These are phyloP conservation scores for Poecilia latipinna DNA, from an alignment of 2,113 vertebrate species.

Conservation along the genomic window DNA sequence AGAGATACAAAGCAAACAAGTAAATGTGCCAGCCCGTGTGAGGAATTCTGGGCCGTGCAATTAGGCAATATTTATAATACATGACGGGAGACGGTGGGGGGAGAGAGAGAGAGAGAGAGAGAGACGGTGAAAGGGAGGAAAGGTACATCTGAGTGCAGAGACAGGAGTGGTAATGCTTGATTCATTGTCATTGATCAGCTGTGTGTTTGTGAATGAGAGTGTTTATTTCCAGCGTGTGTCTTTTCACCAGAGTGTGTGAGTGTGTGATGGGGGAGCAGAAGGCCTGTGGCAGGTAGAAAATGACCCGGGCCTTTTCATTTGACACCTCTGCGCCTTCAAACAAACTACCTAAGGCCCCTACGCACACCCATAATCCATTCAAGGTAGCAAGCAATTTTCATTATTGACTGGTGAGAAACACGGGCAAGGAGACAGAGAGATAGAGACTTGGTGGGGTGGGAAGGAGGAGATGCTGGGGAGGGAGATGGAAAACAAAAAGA, in stretches of 20 bases:
- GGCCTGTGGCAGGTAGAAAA: slow-evolving; percentile 75
- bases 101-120: neutral
- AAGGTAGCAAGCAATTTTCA: slow-evolving; percentile 83
- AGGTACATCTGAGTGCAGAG: slow-evolving; percentile 29
- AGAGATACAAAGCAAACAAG: slow-evolving; percentile 77
- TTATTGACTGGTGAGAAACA: slow-evolving; percentile 82
- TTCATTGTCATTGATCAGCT: slow-evolving; percentile 57
- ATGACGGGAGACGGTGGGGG: slow-evolving; percentile 63
- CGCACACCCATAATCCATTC: slow-evolving; percentile 81
- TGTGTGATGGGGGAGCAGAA: slow-evolving; percentile 56
- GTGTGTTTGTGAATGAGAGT: slow-evolving; percentile 21
- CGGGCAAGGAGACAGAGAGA: slow-evolving; percentile 34
- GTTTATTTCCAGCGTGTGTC: slow-evolving; percentile 45
- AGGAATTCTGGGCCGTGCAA: slow-evolving; percentile 75
- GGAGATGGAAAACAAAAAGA: slow-evolving; percentile 61
- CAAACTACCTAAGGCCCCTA: slow-evolving; percentile 74
- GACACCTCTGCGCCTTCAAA: slow-evolving; percentile 79
- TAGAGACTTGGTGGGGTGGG: neutral
- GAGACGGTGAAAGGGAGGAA: slow-evolving; percentile 29
- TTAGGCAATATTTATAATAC: slow-evolving; percentile 80
- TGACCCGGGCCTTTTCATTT: slow-evolving; percentile 78
- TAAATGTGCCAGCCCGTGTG: slow-evolving; percentile 68
- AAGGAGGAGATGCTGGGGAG: slow-evolving; percentile 8
- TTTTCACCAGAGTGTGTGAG: slow-evolving; percentile 14
- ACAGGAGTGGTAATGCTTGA: slow-evolving; percentile 41